Base-by-base conservation (phyloP, 2,888 invertebrate species). In the Coelogynopora nodosa region DNA sequence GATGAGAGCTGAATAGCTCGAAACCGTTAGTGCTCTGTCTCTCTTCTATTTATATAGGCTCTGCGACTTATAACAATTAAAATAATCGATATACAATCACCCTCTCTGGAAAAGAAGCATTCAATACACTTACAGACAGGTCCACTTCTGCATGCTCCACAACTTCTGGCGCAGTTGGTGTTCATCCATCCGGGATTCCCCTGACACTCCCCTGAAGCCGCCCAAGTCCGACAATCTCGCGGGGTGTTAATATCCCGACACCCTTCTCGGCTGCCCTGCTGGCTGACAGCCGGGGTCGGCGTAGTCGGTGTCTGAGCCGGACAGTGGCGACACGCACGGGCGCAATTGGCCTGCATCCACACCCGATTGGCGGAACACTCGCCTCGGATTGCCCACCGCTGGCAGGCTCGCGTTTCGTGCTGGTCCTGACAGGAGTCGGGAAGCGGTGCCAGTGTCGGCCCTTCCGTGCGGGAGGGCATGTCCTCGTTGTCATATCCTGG, bases 171-270 rank as follows among this genome's bases (percentile, higher is more conserved):
- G 31, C 84, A 84, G 1, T 84, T 49, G 10, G 27, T 1, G 0
- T 31, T 18, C 84, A 84, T 84, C 23, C 26, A 84, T 49, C 67
- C 26, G 0, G 84, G 84, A 31, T 84, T 84, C 10, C 67, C 49
- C 27, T 10, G 13, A 26, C 84, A 84, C 27, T 84, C 84, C 5
- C 84, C 84, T 49, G 28, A 18, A 31, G 31, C 5, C 30, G 31
- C 67, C 84, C 84, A 84, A 2, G 31, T 26, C 27, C 67, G 31
- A n/a, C 84, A 84, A 13, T 80, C 18, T 10, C 0, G 5, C 2
- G 31, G 27, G 18, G 31, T 49, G 2, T 1, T 10, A 18, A 18
- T 5, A 84, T 84, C 67, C 18, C 67, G 18, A 49, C 84, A 84
- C 30, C 5, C 29, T 23, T 0, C 2, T 1, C 2, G 0, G 0